A percentile compares a stretch with the other conserved stretches of the same genome.
These are phyloP conservation scores for Dryomyza anilis DNA, from an alignment of 2,888 invertebrate species.

Conservation along the genomic window DNA sequence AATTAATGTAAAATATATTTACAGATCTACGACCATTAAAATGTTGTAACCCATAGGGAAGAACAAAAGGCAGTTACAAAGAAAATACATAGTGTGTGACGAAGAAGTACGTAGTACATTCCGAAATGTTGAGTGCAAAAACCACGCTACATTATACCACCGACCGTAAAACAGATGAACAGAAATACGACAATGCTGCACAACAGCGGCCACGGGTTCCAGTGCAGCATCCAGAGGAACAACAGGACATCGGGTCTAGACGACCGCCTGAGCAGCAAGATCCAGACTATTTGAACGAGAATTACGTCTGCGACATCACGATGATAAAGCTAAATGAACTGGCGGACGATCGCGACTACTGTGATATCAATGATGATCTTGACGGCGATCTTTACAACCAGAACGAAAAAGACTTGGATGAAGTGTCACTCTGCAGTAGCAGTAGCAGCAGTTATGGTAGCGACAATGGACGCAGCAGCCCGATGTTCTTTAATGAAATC, in stretches of 20 bases:
- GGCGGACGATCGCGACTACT: neutral
- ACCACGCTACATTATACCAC: neutral
- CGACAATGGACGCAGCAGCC: conserved; percentile 27
- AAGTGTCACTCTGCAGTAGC: neutral
- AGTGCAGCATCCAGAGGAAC: too few relatives aligned
- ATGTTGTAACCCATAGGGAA: too few relatives aligned
- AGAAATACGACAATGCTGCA: too few relatives aligned
- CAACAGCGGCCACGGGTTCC: too few relatives aligned
- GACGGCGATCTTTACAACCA: neutral
- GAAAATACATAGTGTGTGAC: too few relatives aligned
- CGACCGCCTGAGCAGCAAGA: too few relatives aligned
- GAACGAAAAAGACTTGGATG: neutral
- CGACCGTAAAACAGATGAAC: neutral
- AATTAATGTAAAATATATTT: too few relatives aligned
- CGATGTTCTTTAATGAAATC: conserved; percentile 43
- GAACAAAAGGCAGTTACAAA: too few relatives aligned
- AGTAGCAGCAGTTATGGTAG: conserved; percentile 23
- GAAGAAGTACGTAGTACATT: too few relatives aligned
- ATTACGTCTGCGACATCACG: conserved; percentile 45
- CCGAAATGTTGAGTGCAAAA: neutral
- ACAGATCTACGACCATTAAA: too few relatives aligned
- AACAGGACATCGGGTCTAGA: too few relatives aligned
- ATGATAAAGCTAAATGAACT: conserved; percentile 45
- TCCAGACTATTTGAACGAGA: conserved; percentile 39
- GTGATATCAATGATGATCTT: neutral